Evolutionary conservation across 2,797 vertebrate species (phyloP), one percentile per base, ranked within the genome.

Genomic region (Mastacembelus armatus): DNA sequence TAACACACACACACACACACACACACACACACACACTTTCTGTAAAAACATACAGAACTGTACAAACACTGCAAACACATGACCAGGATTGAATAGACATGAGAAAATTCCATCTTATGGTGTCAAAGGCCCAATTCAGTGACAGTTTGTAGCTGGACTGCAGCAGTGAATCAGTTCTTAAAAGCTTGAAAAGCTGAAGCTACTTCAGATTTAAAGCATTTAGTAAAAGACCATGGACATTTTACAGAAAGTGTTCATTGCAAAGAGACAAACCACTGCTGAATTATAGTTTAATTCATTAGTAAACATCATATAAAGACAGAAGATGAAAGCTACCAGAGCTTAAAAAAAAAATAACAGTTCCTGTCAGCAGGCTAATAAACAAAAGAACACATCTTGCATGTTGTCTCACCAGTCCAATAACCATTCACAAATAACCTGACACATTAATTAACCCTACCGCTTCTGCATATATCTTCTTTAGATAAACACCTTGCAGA

Each of bases 1-100:
- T 62, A 66, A 59, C 56, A 83, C 81, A 57, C 58, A 45, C 72
- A 68, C 78, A 69, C 48, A 83, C 81, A 57, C 58, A 45, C 72
- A 68, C 78, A 69, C 48, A 59, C 43, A 55, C 80, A 68, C 78
- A 66, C 45, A 3, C 36, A 38, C 44, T 40, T 66, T 70, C 74
- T 77, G 67, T 77, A 59, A 82, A 89, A 91, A 88, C 76, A 88
- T 68, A 74, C 77, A 68, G 64, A 79, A 78, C 83, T 66, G 78
- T 78, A 49, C 77, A 88, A 86, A 84, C 61, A 80, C 48, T 38
- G 48, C 43, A 22, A 70, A 57, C 38, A 68, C 64, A 69, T 51
- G 62, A 75, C 40, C 62, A n/a, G 47, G 65, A 84, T 79, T 54
- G 39, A 71, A 77, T 59, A 7, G 64, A 72, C 66, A 69, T 4